These are phyloP conservation scores for Ursus arctos DNA, from an alignment of 2,113 vertebrate genomes.

Conservation along the genomic window DNA sequence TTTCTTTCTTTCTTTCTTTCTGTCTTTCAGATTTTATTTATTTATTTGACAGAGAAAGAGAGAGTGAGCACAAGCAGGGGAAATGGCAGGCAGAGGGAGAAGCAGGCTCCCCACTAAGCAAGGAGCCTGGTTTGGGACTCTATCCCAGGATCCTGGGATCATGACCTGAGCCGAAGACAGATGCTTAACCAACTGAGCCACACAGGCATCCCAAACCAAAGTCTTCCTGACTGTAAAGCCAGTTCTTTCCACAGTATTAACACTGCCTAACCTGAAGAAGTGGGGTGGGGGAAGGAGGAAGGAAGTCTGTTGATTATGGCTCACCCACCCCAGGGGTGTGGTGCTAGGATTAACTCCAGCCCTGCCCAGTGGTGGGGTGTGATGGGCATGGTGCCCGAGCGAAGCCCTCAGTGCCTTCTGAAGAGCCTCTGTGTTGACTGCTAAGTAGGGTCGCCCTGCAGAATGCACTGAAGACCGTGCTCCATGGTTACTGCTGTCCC, in stretches of 20 bases:
- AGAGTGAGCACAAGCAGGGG: neutral
- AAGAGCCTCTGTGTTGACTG: neutral
- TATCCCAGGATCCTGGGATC: too few species aligned
- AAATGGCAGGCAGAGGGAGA: neutral
- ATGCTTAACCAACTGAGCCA: neutral
- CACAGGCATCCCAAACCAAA: neutral
- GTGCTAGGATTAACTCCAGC: neutral
- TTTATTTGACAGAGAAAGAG: too few species aligned
- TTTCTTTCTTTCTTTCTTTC: too few species aligned
- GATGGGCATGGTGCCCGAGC: fast-evolving
- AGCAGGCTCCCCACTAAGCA: neutral
- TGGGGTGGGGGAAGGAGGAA: neutral
- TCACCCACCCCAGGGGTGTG: neutral
- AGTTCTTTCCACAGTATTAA: neutral
- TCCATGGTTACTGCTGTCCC: neutral
- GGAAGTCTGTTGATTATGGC: fast-evolving
- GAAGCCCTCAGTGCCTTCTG: fast-evolving
- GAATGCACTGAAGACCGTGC: neutral
- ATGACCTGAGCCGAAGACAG: neutral
- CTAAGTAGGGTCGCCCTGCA: neutral
- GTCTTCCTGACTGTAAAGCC: neutral
- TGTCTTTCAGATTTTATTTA: too few species aligned
- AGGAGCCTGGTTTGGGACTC: fast-evolving
- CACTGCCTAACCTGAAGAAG: neutral
- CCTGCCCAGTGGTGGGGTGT: neutral